Base-by-base conservation (phyloP, 2,888 invertebrate genomes). In the Salticus scenicus region DNA sequence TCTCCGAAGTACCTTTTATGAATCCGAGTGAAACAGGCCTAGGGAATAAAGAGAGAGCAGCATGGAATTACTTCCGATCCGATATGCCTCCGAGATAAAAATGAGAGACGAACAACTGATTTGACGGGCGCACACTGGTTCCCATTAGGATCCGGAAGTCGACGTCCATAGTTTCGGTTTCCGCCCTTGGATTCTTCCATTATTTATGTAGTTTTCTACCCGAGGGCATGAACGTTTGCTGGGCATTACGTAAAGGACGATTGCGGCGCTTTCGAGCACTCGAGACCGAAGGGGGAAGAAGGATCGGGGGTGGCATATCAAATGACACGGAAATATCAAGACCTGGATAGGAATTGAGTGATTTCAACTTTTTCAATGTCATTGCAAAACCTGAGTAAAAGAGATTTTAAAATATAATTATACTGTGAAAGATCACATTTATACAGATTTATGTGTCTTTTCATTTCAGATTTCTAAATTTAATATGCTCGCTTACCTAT, bases 81-180 rank as follows among this genome's bases (percentile, higher is more conserved):
- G 1, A n/a, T 57, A 57, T 57, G 57, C 57, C 57, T 57, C 24
- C 20, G 24, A 57, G 57, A 57, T 57, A 57, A 57, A 57, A 57
- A 24, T 57, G 20, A 57, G 57, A 57, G 57, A 57, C 24, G 57
- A 57, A 57, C 57, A 57, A 57, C 57, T 24, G 57, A 57, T 57
- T 57, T 20, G 24, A 57, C 57, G 5, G 57, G 7, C 57, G 20
- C 57, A 24, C 57, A 57, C 24, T 2, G 57, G 5, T 24, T 57
- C 24, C 57, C 57, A 57, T 57, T 57, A 57, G 57, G 57, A 24
- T 57, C 57, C 57, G 57, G 57, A 57, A 57, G 57, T 57, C 57
- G 24, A 57, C 57, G 24, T 57, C 57, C 57, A 24, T 57, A 24
- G 57, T 57, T 57, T 57, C 57, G 24, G 57, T 12, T 57, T 57